Evolutionary conservation across 2,888 invertebrate species (phyloP), one percentile per base, ranked within the genome.

Genomic region (Rhynchonema sp.): DNA sequence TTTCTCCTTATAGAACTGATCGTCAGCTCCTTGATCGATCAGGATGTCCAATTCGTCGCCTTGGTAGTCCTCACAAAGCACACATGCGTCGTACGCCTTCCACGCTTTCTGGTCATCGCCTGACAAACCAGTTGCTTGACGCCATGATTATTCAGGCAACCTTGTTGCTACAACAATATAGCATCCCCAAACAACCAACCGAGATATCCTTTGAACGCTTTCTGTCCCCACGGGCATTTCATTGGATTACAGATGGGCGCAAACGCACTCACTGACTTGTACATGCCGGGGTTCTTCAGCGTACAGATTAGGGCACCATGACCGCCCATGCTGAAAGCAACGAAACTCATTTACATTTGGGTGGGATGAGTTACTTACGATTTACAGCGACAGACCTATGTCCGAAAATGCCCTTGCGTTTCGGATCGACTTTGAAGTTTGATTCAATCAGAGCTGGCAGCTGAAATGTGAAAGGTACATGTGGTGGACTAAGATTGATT

Each of bases 211-310:
- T 26, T 76, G 60, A 92, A 84, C 2, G 85, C 87, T 71, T 88
- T 90, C 57, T 74, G 25, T 2, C 96, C 94, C 91, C 91, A 94
- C 0, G 84, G 81, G 66, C 86, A 84, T 59, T 82, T 77, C 1
- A 77, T 80, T 0, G 96, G 92, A 75, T 94, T 89, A 66, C 84
- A 83, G 69, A 96, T 91, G 0, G 98, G 92, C 2, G 96, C 83
- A 79, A 98, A 94, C 3, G 89, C 91, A 63, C 92, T 91, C 0
- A 91, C 89, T 55, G 78, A 77, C 57, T 70, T 68, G 75, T 86
- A 96, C 61, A 84, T 76, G 22, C 86, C 86, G 17, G 92, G 92
- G 75, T 89, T 90, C 74, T 87, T 86, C 53, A 98, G 75, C 3
- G 86, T 85, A 38, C 65, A 62, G 13, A 62, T 62, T 56, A 96